Evolutionary conservation across 1,140 invertebrate genomes (phyloP).

Genomic region (Atta cephalotes): DNA sequence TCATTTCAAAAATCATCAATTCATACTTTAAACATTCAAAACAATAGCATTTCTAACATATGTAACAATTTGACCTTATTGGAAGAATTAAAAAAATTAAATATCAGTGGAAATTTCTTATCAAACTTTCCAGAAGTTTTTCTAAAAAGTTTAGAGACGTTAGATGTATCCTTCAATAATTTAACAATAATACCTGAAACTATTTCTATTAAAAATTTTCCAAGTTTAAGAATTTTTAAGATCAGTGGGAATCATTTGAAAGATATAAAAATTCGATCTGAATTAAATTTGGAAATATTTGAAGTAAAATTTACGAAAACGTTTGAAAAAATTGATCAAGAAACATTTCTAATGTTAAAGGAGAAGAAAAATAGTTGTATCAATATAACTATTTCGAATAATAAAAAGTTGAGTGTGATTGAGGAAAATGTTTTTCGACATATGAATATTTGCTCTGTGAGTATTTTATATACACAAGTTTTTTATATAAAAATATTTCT

Average conservation of each 20-base stretch:
- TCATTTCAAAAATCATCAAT: slow-evolving; percentile 54
- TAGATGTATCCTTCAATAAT: slow-evolving; percentile 87
- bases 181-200: slow-evolving; percentile 78
- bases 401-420: slow-evolving; percentile 70
- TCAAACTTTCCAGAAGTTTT: slow-evolving; percentile 70
- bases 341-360: slow-evolving; percentile 74
- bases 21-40: slow-evolving; percentile 71
- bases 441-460: slow-evolving; percentile 80
- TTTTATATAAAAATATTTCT: slow-evolving; percentile 40
- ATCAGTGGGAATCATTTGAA: slow-evolving; percentile 77
- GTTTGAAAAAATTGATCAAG: slow-evolving; percentile 73
- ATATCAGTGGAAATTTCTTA: slow-evolving; percentile 79
- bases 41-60: slow-evolving; percentile 71
- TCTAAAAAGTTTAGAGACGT: slow-evolving; percentile 79
- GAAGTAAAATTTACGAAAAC: slow-evolving; percentile 67
- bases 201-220: slow-evolving; percentile 77
- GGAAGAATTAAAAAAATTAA: slow-evolving; percentile 73
- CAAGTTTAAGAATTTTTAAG: slow-evolving; percentile 73
- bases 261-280: slow-evolving; percentile 72
- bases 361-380: slow-evolving; percentile 74
- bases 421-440: slow-evolving; percentile 70
- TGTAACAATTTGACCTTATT: slow-evolving; percentile 46
- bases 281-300: slow-evolving; percentile 75
- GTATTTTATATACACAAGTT: slow-evolving; percentile 51
- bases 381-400: slow-evolving; percentile 76